Percentiles rank a stretch among this genome's conserved stretches.
phyloP scores from a whole-genome alignment of 2,888 invertebrate genomes.

The Liopterus haemorrhoidalis region DNA sequence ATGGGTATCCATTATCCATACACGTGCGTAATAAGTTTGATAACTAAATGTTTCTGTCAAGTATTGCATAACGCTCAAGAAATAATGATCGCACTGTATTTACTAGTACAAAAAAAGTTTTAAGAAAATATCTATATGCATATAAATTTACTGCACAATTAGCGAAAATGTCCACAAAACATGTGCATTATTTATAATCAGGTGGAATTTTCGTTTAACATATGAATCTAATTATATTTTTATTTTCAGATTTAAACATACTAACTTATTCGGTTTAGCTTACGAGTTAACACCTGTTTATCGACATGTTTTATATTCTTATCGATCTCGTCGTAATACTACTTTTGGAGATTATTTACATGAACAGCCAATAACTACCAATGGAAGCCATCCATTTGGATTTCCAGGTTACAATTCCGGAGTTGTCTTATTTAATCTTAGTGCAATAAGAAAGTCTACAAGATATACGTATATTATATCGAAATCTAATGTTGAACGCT shows the following conservation, averaged over 20 bases:
- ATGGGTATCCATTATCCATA: too few relatives aligned
- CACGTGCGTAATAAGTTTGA: too few relatives aligned
- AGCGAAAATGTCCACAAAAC: too few relatives aligned
- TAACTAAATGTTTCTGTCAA: too few relatives aligned
- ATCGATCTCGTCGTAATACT: conserved; percentile 57
- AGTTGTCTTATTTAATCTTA: conserved; percentile 64
- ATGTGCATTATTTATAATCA: too few relatives aligned
- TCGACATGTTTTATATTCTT: conserved; percentile 63
- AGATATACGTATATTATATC: conserved; percentile 54
- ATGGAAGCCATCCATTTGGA: conserved; percentile 44
- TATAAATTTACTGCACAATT: too few relatives aligned
- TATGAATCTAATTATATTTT: too few relatives aligned
- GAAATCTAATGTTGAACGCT: conserved; percentile 49
- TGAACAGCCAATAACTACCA: conserved; percentile 35
- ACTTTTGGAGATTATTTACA: conserved; percentile 49
- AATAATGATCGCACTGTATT: too few relatives aligned
- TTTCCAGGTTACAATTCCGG: conserved; percentile 79
- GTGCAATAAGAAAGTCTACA: conserved; percentile 57
- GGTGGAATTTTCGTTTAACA: too few relatives aligned
- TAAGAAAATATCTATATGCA: too few relatives aligned
- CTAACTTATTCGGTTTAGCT: conserved; percentile 64
- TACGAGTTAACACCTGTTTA: conserved; percentile 75
- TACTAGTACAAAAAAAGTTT: too few relatives aligned
- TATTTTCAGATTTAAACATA: conserved; percentile 53
- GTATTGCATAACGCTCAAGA: too few relatives aligned